A percentile compares a stretch with the other conserved stretches of the same genome.
Conservation (phyloP, 1,140 invertebrate species). For the Lordiphosa clarofinis region DNA sequence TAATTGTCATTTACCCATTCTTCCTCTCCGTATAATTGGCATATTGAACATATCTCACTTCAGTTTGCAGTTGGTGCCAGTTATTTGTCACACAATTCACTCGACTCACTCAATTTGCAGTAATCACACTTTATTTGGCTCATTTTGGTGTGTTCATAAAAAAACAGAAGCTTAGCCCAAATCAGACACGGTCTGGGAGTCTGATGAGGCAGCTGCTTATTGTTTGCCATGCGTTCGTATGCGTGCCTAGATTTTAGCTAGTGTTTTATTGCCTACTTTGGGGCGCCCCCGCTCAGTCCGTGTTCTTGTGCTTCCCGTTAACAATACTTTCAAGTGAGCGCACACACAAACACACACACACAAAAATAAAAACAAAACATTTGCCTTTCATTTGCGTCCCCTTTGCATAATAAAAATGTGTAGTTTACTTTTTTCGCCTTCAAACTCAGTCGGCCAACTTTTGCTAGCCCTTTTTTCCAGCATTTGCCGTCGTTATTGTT, state of each 20-base stretch:
- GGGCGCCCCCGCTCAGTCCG: slow-evolving; percentile 17
- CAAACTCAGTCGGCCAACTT: slow-evolving; percentile 42
- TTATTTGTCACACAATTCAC: slow-evolving; percentile 45
- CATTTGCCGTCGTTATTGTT: slow-evolving; percentile 74
- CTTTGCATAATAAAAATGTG: slow-evolving; percentile 78
- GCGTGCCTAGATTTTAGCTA: slow-evolving; percentile 70
- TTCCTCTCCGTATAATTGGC: neutral
- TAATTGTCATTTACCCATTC: neutral
- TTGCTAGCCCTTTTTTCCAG: slow-evolving; percentile 72
- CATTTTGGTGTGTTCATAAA: slow-evolving; percentile 71
- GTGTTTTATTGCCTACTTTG: slow-evolving; percentile 76
- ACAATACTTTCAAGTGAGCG: slow-evolving; percentile 71
- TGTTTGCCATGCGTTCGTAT: slow-evolving; percentile 53
- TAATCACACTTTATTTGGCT: slow-evolving; percentile 72
- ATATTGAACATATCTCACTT: neutral
- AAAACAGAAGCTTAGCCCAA: slow-evolving; percentile 27
- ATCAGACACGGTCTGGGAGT: slow-evolving; percentile 13
- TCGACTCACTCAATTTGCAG: slow-evolving; percentile 68
- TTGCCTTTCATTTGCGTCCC: slow-evolving; percentile 75
- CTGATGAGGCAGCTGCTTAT: slow-evolving; percentile 31
- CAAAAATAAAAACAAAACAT: slow-evolving; percentile 67
- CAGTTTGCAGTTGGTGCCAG: slow-evolving; percentile 3
- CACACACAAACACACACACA: slow-evolving; percentile 44
- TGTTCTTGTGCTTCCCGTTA: slow-evolving; percentile 56
- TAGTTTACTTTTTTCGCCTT: slow-evolving; percentile 60